Conservation (phyloP, 23 tunicate species). For the Diplosoma virens region DNA sequence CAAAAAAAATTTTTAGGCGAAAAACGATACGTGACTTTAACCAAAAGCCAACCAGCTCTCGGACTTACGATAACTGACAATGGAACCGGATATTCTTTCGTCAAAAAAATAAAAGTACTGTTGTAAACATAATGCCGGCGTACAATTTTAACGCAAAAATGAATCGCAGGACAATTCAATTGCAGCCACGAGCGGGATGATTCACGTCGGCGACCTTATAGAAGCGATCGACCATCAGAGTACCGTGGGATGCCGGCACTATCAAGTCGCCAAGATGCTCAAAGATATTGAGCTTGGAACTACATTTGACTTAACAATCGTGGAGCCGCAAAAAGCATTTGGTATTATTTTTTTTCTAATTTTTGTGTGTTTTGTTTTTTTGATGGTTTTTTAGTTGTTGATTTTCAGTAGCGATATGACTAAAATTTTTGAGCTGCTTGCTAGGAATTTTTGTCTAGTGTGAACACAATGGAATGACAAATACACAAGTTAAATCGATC, state of each 20-base stretch:
- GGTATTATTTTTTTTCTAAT: conserved; percentile 56
- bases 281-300: conserved; percentile 61
- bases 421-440: no score
- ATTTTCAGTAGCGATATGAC: not conserved
- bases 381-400: not conserved
- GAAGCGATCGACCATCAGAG: conserved; percentile 47
- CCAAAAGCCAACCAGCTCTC: conserved; percentile 58
- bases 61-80: conserved; percentile 98
- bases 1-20: conserved; percentile 53
- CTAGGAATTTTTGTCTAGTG: no score
- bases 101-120: conserved; percentile 84
- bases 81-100: conserved; percentile 93
- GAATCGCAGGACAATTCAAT: conserved; percentile 43
- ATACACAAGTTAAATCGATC: no score
- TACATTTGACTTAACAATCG: conserved; percentile 54
- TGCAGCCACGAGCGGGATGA: conserved; percentile 27
- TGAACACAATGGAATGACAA: no score
- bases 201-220: conserved; percentile 74
- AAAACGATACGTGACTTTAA: conserved; percentile 26
- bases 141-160: not conserved
- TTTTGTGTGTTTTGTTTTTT: not conserved
- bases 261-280: conserved; percentile 75
- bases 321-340: conserved; percentile 90
- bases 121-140: no score
- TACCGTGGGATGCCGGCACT: conserved; percentile 76